A percentile compares a stretch with the other conserved stretches of the same genome.
Conservation (phyloP, 2,113 vertebrate species). For the Pachycephala philippinensis region DNA sequence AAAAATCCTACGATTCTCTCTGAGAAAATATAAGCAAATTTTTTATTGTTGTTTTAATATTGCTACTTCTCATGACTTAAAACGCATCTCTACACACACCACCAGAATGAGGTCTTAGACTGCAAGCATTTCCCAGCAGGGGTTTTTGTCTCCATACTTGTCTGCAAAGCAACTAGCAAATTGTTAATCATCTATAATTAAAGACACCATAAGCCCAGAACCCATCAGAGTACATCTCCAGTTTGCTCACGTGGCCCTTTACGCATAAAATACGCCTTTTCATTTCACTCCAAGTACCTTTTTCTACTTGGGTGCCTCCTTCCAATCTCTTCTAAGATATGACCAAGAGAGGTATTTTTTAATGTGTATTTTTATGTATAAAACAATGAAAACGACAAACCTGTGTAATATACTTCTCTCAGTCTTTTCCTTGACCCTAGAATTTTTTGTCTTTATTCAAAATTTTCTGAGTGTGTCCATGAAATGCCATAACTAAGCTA, state of each 20-base stretch:
- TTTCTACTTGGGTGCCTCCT: not conserved
- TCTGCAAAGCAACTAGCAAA: constrained; percentile 18
- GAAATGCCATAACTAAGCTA: not conserved
- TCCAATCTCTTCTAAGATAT: not conserved
- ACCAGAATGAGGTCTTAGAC: not conserved
- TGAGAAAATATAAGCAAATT: not conserved
- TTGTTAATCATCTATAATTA: constrained; percentile 42
- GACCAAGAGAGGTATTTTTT: not conserved
- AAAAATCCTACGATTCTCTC: not conserved
- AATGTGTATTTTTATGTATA: not conserved
- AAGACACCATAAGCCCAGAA: constrained; percentile 3
- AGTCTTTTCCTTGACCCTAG: not conserved
- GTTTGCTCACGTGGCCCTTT: not conserved
- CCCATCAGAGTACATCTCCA: not conserved
- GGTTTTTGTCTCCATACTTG: not conserved
- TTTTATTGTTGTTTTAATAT: not conserved
- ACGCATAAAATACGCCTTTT: not conserved
- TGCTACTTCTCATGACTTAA: not conserved
- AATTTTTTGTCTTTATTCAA: not conserved
- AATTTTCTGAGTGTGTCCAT: not conserved
- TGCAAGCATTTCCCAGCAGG: not conserved
- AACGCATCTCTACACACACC: not conserved
- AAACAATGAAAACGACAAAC: not conserved
- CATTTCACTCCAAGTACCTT: not conserved
- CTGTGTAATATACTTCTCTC: not conserved